Evolutionary conservation across 2,797 vertebrate genomes (phyloP).

Genomic region (Pempheris klunzingeri): DNA sequence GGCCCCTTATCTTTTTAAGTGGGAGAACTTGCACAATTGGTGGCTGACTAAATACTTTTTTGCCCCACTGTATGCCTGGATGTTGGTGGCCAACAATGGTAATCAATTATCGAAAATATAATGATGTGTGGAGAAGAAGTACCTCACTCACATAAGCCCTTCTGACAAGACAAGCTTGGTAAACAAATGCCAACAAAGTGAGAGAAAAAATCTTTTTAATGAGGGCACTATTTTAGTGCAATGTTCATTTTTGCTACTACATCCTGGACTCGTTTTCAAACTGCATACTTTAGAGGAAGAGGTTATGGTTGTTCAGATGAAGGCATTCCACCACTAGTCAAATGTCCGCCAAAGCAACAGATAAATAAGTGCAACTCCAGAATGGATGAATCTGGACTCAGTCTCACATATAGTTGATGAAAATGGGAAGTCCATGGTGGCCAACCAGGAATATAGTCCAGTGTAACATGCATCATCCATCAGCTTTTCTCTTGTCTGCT

Average conservation of each 20-base stretch:
- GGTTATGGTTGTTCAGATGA: not conserved
- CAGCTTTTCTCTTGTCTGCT: constrained; percentile 37
- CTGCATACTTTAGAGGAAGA: not conserved
- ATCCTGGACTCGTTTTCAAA: constrained; percentile 17
- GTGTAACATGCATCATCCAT: constrained; percentile 30
- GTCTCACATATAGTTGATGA: not conserved
- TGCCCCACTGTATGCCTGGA: no score
- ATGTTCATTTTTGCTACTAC: constrained; percentile 31
- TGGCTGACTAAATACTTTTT: no score
- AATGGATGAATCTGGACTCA: constrained; percentile 19
- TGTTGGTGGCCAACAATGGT: no score
- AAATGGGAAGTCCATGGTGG: constrained; percentile 10
- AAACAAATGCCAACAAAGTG: constrained; percentile 63
- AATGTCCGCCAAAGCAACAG: constrained; percentile 3
- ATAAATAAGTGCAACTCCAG: constrained; percentile 5
- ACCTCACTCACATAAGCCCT: constrained; percentile 63
- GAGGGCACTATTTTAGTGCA: constrained; percentile 42
- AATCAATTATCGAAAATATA: no score
- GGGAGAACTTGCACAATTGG: no score
- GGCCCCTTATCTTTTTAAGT: no score
- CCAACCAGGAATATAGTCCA: constrained; percentile 1
- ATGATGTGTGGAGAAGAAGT: constrained; percentile 60
- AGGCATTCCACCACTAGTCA: not conserved
- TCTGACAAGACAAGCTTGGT: constrained; percentile 60
- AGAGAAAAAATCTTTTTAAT: constrained; percentile 29